Conservation (phyloP, 2,888 invertebrate species). For the Polylopha cassiicola region DNA sequence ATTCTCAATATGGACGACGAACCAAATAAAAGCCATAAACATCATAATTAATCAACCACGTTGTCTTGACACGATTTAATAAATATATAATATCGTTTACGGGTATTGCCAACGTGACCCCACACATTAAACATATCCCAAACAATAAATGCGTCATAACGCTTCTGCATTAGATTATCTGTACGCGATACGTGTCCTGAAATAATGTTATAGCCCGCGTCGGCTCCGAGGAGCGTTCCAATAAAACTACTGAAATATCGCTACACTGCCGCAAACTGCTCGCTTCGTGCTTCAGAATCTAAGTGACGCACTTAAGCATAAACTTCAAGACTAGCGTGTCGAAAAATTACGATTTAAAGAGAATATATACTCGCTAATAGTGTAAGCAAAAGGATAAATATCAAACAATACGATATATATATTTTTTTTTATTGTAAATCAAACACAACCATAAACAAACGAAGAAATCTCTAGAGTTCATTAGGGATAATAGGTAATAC, state of each 20-base stretch:
- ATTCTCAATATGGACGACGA: too few species aligned
- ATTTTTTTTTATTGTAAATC: too few species aligned
- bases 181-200: slow-evolving; percentile 66
- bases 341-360: not conserved
- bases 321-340: slow-evolving; percentile 4
- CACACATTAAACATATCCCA: slow-evolving; percentile 47
- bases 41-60: slow-evolving; percentile 1
- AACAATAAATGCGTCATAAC: slow-evolving; percentile 69
- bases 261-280: slow-evolving; percentile 30
- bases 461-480: too few species aligned
- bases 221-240: slow-evolving; percentile 40
- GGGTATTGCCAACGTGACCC: slow-evolving; percentile 40
- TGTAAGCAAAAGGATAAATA: too few species aligned
- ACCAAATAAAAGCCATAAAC: too few species aligned
- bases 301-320: slow-evolving; percentile 16
- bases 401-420: too few species aligned
- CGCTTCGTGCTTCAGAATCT: slow-evolving; percentile 20
- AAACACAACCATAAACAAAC: too few species aligned
- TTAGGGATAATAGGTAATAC: too few species aligned
- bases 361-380: too few species aligned
- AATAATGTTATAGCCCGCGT: slow-evolving; percentile 63
- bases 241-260: slow-evolving; percentile 55
- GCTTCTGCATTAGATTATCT: slow-evolving; percentile 69
- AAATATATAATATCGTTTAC: slow-evolving; percentile 15
- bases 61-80: slow-evolving; percentile 6